A percentile compares a stretch with the other conserved stretches of the same genome.
These are phyloP conservation scores for Metallyticus violacea DNA, from an alignment of 2,888 invertebrate species.

Conservation along the genomic window DNA sequence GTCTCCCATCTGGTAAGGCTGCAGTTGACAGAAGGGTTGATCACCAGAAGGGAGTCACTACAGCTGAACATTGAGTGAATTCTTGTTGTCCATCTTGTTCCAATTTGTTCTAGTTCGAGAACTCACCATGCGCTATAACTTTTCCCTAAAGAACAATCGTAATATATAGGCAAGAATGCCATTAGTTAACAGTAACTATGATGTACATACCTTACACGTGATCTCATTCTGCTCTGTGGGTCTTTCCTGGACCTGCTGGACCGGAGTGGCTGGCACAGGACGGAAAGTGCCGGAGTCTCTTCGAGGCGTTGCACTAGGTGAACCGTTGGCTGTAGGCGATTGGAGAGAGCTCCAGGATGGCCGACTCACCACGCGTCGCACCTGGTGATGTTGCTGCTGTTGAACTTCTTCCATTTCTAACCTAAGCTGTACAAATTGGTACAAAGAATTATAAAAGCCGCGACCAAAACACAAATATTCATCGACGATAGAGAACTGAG, in stretches of 20 bases:
- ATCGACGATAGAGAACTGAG: background rate
- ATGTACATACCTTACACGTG: constrained; percentile 53
- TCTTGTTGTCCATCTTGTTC: no score
- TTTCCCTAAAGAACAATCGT: no score
- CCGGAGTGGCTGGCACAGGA: constrained; percentile 19
- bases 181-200: no score
- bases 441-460: background rate
- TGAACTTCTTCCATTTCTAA: background rate
- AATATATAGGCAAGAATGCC: no score
- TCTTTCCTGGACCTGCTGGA: constrained; percentile 36
- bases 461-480: background rate
- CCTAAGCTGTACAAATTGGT: background rate
- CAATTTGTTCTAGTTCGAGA: no score
- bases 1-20: no score
- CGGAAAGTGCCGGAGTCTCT: background rate
- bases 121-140: no score
- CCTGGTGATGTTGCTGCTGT: background rate
- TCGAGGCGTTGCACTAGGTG: background rate
- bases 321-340: background rate
- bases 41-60: no score
- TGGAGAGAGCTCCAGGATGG: background rate
- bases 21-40: no score
- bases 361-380: background rate
- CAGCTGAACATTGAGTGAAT: no score
- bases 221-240: constrained; percentile 52